phyloP scores from a whole-genome alignment of 2,113 vertebrate species.

The Hypocryptadius cinnamomeus region DNA sequence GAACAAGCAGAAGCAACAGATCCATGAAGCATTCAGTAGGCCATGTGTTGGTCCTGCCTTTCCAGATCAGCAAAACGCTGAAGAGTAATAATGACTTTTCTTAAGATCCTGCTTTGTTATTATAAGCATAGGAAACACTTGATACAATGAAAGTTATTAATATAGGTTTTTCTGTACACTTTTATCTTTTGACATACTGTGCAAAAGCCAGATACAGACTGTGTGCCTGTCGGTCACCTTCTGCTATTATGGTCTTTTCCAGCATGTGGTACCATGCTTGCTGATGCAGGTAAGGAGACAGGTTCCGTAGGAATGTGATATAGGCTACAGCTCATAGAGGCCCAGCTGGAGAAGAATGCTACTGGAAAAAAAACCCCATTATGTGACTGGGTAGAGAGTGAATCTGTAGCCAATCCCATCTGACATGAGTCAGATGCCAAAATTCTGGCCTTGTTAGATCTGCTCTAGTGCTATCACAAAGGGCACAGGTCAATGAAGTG shows the following conservation, averaged over 20 bases:
- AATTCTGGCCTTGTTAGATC: neutral
- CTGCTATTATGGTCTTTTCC: neutral
- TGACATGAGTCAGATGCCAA: neutral
- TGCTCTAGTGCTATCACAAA: neutral
- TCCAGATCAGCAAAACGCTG: neutral
- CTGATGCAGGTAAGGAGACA: neutral
- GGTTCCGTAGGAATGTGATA: neutral
- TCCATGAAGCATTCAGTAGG: neutral
- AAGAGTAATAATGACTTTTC: neutral
- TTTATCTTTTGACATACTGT: neutral
- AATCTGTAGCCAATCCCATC: neutral
- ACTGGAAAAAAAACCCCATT: neutral
- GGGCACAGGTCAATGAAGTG: neutral
- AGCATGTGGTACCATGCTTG: rapidly evolving
- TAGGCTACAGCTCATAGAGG: neutral
- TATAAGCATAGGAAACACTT: neutral
- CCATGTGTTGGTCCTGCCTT: neutral
- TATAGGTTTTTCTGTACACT: neutral
- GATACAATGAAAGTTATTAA: neutral
- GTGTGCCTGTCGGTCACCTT: neutral
- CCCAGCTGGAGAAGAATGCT: neutral
- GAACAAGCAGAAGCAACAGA: neutral
- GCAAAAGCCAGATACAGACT: neutral
- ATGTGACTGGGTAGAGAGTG: neutral
- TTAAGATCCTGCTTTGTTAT: neutral